phyloP scores from a whole-genome alignment of 2,797 vertebrate species.

The Pipistrellus pygmaeus region DNA sequence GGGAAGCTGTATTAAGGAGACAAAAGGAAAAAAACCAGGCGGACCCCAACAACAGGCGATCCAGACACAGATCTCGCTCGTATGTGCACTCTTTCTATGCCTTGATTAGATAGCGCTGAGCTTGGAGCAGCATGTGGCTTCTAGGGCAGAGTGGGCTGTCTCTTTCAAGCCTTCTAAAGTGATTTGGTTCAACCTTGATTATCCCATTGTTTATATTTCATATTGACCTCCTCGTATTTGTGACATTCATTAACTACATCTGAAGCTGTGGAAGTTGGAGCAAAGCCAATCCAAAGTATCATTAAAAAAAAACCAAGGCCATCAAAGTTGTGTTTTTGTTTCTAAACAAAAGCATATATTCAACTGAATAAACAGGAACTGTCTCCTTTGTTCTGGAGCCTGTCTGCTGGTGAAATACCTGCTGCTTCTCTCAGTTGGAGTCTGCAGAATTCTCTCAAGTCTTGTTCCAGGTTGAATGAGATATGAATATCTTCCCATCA shows the following conservation, averaged over 20 bases:
- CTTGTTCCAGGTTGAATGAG: constrained; percentile 50
- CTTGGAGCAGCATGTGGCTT: not conserved
- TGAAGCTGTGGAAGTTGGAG: constrained; percentile 11
- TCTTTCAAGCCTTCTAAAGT: not conserved
- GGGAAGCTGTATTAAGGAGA: constrained; percentile 91
- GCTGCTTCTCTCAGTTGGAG: not conserved
- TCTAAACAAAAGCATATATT: constrained; percentile 50
- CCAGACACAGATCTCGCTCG: constrained; percentile 94
- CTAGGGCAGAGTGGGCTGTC: not conserved
- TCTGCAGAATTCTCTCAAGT: not conserved
- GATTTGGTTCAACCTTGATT: not conserved
- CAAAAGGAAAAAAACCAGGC: constrained; percentile 91
- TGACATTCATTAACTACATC: not conserved
- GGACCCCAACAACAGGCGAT: constrained; percentile 90
- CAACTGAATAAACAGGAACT: not conserved
- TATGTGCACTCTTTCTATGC: constrained; percentile 84
- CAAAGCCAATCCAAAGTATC: constrained; percentile 26
- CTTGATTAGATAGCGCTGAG: not conserved
- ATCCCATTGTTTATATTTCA: not conserved
- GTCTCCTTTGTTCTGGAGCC: constrained; percentile 49
- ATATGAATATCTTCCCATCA: constrained; percentile 64
- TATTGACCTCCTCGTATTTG: not conserved
- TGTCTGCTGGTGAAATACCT: constrained; percentile 39
- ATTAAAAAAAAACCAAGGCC: not conserved
- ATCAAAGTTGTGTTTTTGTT: not conserved